Evolutionary conservation across 2,888 invertebrate species (phyloP).

Genomic region (Sceliomorpha sp.): DNA sequence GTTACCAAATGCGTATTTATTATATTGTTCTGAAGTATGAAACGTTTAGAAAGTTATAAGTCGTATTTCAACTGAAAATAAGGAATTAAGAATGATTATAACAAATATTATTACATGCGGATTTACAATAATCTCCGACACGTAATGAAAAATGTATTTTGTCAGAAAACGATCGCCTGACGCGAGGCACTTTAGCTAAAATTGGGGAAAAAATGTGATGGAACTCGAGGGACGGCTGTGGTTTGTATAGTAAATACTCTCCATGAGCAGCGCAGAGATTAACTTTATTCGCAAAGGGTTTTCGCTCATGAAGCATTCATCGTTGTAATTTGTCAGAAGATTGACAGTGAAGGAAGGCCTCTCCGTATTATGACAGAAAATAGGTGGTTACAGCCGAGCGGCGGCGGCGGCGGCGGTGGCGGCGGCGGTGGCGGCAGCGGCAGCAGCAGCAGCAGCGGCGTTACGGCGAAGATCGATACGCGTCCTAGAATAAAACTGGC

Average conservation of each 20-base stretch:
- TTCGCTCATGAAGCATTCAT: conserved; percentile 48
- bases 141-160: too few species aligned
- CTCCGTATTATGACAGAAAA: conserved; percentile 34
- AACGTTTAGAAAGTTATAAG: too few species aligned
- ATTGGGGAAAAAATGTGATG: conserved; percentile 3
- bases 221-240: neutral
- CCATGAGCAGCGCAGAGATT: conserved; percentile 22
- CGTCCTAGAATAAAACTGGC: conserved; percentile 9
- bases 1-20: too few species aligned
- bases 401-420: too few species aligned
- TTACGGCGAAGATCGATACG: conserved; percentile 16
- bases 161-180: too few species aligned
- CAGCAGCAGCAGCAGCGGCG: conserved; percentile 10
- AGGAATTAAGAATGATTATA: too few species aligned
- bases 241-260: conserved; percentile 32
- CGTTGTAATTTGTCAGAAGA: conserved; percentile 50
- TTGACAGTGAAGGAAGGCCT: conserved; percentile 35
- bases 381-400: conserved; percentile 23
- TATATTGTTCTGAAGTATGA: too few species aligned
- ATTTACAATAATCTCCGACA: too few species aligned
- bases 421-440: too few species aligned
- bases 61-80: too few species aligned
- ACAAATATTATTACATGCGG: too few species aligned
- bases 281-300: conserved; percentile 29
- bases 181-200: too few species aligned